Evolutionary conservation across 2,888 invertebrate genomes (phyloP).

Genomic region (Lithodes maja): DNA sequence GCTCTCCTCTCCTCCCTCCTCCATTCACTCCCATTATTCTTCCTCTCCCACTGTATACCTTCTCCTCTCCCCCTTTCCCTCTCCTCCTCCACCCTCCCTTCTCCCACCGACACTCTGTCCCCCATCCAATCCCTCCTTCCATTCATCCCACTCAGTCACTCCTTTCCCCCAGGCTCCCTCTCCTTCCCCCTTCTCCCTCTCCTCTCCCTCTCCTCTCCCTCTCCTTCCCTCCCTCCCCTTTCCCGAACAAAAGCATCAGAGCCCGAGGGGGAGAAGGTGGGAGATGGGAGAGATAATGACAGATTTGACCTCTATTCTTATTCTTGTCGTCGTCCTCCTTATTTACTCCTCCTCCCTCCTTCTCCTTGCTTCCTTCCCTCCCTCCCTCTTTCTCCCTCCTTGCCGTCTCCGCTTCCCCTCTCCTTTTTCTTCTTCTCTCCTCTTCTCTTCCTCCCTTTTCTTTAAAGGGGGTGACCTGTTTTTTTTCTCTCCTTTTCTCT

Average conservation of each 20-base stretch:
- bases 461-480: neutral
- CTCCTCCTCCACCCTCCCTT: neutral
- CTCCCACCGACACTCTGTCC: neutral
- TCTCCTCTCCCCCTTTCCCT: neutral
- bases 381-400: neutral
- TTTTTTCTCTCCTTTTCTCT: neutral
- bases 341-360: neutral
- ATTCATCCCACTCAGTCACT: neutral
- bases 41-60: neutral
- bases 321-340: neutral
- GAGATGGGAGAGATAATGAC: slow-evolving; percentile 1
- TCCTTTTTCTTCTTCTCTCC: neutral
- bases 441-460: neutral
- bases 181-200: neutral
- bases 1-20: neutral
- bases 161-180: neutral
- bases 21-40: neutral
- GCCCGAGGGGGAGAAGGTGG: neutral
- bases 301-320: neutral
- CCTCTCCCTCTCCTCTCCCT: neutral
- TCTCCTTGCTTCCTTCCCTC: neutral
- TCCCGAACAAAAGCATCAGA: neutral
- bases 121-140: neutral
- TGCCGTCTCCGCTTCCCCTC: neutral
- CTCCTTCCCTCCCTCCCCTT: neutral